A percentile compares a stretch with the other conserved stretches of the same genome.
Evolutionary conservation across 2,113 vertebrate genomes (phyloP).

Genomic region (Myodes glareolus): DNA sequence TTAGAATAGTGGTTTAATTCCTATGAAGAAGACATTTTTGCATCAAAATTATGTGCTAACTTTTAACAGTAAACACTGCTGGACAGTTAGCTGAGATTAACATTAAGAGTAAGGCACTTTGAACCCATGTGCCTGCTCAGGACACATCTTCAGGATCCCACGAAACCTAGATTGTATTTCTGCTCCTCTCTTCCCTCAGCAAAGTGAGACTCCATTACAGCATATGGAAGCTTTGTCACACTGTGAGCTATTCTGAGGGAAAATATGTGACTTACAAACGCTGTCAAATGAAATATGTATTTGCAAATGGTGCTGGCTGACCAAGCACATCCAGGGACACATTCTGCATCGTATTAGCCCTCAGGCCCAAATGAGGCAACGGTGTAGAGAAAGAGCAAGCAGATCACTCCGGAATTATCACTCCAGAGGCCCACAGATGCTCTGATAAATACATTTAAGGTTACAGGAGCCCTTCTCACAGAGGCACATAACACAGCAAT

Average conservation of each 20-base stretch:
- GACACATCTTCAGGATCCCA: background rate
- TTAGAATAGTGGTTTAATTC: conserved; percentile 33
- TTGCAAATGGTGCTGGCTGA: conserved; percentile 52
- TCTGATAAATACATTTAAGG: background rate
- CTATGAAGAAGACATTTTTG: background rate
- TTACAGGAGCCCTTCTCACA: background rate
- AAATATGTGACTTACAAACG: conserved; percentile 60
- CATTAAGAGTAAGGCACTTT: background rate
- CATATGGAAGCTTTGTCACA: conserved; percentile 72
- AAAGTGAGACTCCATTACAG: conserved; percentile 23
- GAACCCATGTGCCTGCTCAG: background rate
- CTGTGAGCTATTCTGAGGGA: conserved; percentile 61
- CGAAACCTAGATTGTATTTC: background rate
- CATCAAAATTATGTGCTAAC: conserved; percentile 18
- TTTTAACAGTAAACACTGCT: conserved; percentile 15
- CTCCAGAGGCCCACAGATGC: background rate
- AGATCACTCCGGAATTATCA: background rate
- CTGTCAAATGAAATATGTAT: conserved; percentile 71
- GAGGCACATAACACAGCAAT: background rate
- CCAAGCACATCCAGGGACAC: background rate
- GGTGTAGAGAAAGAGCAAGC: background rate
- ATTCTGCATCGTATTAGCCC: conserved; percentile 4
- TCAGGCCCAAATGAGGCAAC: background rate
- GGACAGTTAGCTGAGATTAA: conserved; percentile 23
- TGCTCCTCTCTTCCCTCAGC: background rate